Evolutionary conservation across 2,797 vertebrate genomes (phyloP).

Genomic region (Pipistrellus nathusii): DNA sequence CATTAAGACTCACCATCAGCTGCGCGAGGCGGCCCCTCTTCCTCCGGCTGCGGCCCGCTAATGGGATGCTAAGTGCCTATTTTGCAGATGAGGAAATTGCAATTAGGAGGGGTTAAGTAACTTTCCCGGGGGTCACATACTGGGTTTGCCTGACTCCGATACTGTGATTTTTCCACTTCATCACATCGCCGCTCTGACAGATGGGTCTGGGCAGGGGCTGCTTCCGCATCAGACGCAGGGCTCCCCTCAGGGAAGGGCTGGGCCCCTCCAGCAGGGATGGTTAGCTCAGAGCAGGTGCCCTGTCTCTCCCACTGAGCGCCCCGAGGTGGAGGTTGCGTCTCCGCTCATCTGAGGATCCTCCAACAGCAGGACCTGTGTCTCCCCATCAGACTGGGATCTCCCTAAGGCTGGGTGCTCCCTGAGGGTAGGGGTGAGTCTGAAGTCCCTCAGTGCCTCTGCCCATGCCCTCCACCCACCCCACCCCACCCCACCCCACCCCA

Average conservation of each 20-base stretch:
- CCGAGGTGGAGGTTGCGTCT: not conserved
- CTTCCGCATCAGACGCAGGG: not conserved
- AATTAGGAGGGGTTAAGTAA: slow-evolving; percentile 57
- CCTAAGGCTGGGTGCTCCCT: not conserved
- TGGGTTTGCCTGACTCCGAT: not conserved
- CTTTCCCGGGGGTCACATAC: slow-evolving; percentile 3
- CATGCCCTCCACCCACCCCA: no score
- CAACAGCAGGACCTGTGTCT: not conserved
- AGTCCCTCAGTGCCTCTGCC: not conserved
- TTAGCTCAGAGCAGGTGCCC: not conserved
- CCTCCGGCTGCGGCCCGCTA: not conserved
- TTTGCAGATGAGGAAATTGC: slow-evolving; percentile 67
- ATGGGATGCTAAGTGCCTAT: slow-evolving; percentile 60
- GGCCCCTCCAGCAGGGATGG: accelerated
- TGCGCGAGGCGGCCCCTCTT: accelerated
- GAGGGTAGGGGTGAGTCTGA: not conserved
- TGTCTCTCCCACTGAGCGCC: not conserved
- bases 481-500: not conserved
- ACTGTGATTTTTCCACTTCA: not conserved
- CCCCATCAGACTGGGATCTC: not conserved
- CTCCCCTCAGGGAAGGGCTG: not conserved
- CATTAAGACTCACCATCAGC: not conserved
- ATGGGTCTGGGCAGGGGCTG: not conserved
- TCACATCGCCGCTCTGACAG: not conserved
- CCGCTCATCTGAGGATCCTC: not conserved